These are phyloP conservation scores for Coelopa pilipes DNA, from an alignment of 2,888 invertebrate species.

Conservation along the genomic window DNA sequence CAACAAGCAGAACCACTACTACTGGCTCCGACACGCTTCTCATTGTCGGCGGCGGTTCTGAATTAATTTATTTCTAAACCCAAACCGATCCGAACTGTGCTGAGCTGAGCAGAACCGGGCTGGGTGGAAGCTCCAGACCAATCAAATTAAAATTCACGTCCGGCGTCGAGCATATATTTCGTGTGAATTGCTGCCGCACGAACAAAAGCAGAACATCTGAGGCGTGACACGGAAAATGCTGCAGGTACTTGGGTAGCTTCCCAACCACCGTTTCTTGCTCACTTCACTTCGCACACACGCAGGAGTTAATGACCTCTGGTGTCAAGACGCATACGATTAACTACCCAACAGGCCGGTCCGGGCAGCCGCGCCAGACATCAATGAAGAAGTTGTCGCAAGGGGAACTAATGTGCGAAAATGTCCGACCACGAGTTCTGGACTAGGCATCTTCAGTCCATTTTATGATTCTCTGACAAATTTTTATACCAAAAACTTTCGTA, in stretches of 20 bases:
- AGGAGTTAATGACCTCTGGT: constrained; percentile 27
- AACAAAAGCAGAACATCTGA: constrained; percentile 32
- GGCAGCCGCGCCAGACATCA: no score
- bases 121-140: background rate
- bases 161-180: constrained; percentile 32
- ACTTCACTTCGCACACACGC: background rate
- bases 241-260: constrained; percentile 26
- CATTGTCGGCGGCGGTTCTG: constrained; percentile 9
- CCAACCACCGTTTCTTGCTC: background rate
- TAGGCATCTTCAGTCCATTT: no score
- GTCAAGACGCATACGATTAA: constrained; percentile 2
- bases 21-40: constrained; percentile 20
- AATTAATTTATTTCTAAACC: constrained; percentile 24
- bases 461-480: no score
- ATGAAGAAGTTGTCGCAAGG: no score
- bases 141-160: constrained; percentile 39
- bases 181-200: constrained; percentile 31
- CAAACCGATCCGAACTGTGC: background rate
- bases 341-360: no score
- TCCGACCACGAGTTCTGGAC: no score
- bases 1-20: constrained; percentile 8
- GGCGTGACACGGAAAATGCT: constrained; percentile 36
- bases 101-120: no score
- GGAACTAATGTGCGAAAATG: no score
- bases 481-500: no score